Percentiles rank a stretch among this genome's conserved stretches.
These are phyloP conservation scores for Fulica atra DNA, from an alignment of 2,113 vertebrate species.

Conservation along the genomic window DNA sequence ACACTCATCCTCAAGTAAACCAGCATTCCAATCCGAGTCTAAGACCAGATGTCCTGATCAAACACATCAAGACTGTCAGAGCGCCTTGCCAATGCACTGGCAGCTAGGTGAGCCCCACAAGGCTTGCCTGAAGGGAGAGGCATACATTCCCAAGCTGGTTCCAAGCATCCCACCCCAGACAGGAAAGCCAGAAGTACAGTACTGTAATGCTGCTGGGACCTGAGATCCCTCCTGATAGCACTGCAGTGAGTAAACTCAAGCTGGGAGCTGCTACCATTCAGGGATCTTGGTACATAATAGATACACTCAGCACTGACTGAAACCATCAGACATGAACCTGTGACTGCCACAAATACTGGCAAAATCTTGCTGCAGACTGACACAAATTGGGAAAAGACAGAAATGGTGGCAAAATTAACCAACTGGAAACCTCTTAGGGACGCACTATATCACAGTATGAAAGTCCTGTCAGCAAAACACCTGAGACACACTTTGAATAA, in stretches of 20 bases:
- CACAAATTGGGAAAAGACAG: background rate
- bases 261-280: background rate
- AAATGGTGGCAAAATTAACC: background rate
- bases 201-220: background rate
- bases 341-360: background rate
- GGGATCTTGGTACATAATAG: background rate
- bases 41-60: background rate
- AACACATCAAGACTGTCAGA: background rate
- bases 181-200: background rate
- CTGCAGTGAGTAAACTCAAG: background rate
- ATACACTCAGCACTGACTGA: accelerated
- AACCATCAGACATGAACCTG: background rate
- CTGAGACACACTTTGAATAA: background rate
- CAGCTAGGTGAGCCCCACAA: background rate
- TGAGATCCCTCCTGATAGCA: background rate
- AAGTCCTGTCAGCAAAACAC: background rate
- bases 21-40: background rate
- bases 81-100: background rate
- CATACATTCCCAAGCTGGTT: background rate
- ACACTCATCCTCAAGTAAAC: background rate
- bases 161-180: background rate
- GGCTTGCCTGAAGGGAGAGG: background rate
- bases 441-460: background rate
- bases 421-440: background rate
- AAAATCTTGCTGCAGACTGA: background rate